A percentile compares a stretch with the other conserved stretches of the same genome.
Conservation (phyloP, 2,797 vertebrate genomes). For the Buceros bicornis region DNA sequence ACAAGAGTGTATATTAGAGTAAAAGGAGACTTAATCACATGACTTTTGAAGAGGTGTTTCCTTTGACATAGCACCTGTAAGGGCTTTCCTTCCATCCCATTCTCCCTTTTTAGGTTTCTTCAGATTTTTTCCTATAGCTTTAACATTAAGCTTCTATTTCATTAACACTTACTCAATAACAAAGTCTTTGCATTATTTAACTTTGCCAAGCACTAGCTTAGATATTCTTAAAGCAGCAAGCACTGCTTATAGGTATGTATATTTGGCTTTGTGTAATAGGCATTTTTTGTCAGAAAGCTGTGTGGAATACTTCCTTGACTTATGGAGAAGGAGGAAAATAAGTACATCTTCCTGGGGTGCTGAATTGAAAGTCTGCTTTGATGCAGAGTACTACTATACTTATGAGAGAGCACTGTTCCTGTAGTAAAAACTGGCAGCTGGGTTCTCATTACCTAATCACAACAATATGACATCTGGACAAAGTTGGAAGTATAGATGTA, state of each 20-base stretch:
- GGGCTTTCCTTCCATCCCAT: neutral
- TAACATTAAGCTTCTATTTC: neutral
- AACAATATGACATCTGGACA: conserved; percentile 53
- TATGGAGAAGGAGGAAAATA: conserved; percentile 57
- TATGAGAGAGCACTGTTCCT: conserved; percentile 44
- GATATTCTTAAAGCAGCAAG: conserved; percentile 60
- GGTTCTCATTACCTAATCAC: conserved; percentile 63
- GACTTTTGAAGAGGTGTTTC: conserved; percentile 15
- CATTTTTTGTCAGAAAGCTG: conserved; percentile 35
- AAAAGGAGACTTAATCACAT: neutral
- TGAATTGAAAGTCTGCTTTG: conserved; percentile 73
- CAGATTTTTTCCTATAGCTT: neutral
- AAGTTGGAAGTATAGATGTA: neutral
- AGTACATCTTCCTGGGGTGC: conserved; percentile 44
- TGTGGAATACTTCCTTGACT: conserved; percentile 60
- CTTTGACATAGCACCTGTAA: neutral
- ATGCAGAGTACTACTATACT: conserved; percentile 60
- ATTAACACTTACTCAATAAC: neutral
- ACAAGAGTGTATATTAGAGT: neutral
- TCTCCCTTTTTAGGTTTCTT: neutral
- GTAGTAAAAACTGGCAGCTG: conserved; percentile 67
- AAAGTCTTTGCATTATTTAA: neutral
- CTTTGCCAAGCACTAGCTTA: conserved; percentile 32
- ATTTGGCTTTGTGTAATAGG: conserved; percentile 55
- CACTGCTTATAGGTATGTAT: conserved; percentile 27